Evolutionary conservation across 2,113 vertebrate species (phyloP).

Genomic region (Cheirogaleus medius): DNA sequence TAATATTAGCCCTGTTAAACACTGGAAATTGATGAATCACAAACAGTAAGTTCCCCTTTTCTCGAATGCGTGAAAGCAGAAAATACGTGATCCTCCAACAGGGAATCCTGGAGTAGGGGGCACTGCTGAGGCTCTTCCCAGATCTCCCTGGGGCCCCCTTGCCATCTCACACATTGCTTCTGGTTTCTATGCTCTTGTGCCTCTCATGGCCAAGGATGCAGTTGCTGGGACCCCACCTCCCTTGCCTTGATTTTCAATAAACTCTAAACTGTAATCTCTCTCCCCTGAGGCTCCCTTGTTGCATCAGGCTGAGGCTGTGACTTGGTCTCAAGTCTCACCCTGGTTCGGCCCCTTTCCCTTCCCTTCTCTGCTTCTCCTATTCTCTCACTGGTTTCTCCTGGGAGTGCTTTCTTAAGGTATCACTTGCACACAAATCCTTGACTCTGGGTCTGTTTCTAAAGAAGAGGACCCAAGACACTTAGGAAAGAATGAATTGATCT

Average conservation of each 20-base stretch:
- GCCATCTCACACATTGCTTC: not conserved
- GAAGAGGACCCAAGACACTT: not conserved
- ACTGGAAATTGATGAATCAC: not conserved
- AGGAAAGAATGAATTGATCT: not conserved
- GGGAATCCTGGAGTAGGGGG: not conserved
- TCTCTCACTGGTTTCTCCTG: not conserved
- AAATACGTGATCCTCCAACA: not conserved
- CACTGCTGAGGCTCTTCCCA: not conserved
- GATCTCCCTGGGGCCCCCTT: not conserved
- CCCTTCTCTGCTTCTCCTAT: not conserved
- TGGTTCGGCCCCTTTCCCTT: not conserved
- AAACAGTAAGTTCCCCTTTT: not conserved
- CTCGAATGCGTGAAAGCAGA: not conserved
- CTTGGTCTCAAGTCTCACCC: not conserved
- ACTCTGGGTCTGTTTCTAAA: not conserved
- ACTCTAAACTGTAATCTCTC: not conserved
- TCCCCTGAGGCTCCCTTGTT: not conserved
- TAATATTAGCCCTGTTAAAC: not conserved
- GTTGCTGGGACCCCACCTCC: not conserved
- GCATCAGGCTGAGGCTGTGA: not conserved
- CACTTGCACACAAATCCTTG: not conserved
- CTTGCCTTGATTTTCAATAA: not conserved
- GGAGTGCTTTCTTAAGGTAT: not conserved
- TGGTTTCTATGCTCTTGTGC: not conserved
- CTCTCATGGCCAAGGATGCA: not conserved